These are phyloP conservation scores for Buteo buteo DNA, from an alignment of 2,113 vertebrate species.

Conservation along the genomic window DNA sequence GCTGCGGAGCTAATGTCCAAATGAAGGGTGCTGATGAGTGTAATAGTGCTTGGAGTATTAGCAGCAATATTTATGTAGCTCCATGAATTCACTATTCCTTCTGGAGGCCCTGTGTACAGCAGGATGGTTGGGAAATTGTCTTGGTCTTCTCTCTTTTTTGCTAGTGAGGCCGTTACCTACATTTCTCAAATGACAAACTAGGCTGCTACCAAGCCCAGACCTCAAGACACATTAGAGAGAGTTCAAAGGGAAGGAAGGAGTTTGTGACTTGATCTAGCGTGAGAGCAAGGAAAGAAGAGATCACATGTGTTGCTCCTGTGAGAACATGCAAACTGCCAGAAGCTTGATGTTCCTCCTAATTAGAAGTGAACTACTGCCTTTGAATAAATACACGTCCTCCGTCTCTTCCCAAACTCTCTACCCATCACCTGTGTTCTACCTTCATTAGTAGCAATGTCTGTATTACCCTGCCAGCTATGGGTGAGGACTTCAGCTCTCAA, in stretches of 20 bases:
- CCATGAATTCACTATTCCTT: fast-evolving
- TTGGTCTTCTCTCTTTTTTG: neutral
- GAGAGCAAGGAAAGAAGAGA: neutral
- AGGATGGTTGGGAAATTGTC: neutral
- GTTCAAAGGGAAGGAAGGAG: neutral
- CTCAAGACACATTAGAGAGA: fast-evolving
- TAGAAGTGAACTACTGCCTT: neutral
- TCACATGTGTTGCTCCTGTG: neutral
- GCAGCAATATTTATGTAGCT: neutral
- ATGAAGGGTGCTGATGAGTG: neutral
- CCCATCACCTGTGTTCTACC: no score
- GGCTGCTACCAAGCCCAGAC: neutral
- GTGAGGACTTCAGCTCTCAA: neutral
- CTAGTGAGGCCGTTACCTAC: fast-evolving
- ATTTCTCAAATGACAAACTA: fast-evolving
- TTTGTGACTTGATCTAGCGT: neutral
- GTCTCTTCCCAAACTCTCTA: neutral
- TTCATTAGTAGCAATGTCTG: neutral
- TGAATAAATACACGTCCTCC: neutral
- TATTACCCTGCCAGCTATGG: neutral
- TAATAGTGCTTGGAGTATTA: neutral
- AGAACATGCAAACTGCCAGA: neutral
- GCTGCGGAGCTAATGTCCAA: neutral
- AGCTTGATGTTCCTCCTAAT: neutral
- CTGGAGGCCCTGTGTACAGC: neutral